Evolutionary conservation across 1,140 invertebrate genomes (phyloP), one percentile per base, ranked within the genome.

Genomic region (Anastrepha obliqua): DNA sequence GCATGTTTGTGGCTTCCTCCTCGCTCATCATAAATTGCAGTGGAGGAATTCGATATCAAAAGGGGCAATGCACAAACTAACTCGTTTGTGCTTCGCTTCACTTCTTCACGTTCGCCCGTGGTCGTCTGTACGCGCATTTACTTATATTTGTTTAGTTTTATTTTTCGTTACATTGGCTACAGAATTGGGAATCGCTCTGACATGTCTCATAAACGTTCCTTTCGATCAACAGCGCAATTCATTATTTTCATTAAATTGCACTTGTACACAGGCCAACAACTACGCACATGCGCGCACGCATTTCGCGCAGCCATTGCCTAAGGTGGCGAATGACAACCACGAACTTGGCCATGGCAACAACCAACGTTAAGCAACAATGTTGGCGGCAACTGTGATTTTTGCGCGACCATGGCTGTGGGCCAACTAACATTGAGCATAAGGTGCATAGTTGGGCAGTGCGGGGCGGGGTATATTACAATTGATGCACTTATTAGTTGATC

Each of bases 121-220:
- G 1, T 4, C 17, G 29, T 62, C 15, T 62, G 9, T 29, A 59
- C 3, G 15, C 17, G n/a, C 29, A 13, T n/a, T 81, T 29, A 29
- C 29, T 29, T 29, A 29, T 29, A 29, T 29, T 29, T 29, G 29
- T 29, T 29, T 29, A 1, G 29, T 29, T 81, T 81, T 81, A 81
- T 58, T 86, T 86, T 64, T 44, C 60, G 51, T 60, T 60, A 15
- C 58, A 17, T 64, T 60, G 17, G n/a, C 13, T 62, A 60, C 67
- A 81, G 67, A 58, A 87, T 78, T 64, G 70, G 65, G 70, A 70
- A 78, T 78, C 15, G 70, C 65, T 17, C 65, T 87, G 87, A 87
- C 87, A 87, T 78, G 87, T 81, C 87, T 87, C 87, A 87, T 87
- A 87, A 87, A 70, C 67, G 87, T 78, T 87, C 44, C 65, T 55